Evolutionary conservation across 2,888 invertebrate genomes (phyloP).

Genomic region (Pantelozetes paolii): DNA sequence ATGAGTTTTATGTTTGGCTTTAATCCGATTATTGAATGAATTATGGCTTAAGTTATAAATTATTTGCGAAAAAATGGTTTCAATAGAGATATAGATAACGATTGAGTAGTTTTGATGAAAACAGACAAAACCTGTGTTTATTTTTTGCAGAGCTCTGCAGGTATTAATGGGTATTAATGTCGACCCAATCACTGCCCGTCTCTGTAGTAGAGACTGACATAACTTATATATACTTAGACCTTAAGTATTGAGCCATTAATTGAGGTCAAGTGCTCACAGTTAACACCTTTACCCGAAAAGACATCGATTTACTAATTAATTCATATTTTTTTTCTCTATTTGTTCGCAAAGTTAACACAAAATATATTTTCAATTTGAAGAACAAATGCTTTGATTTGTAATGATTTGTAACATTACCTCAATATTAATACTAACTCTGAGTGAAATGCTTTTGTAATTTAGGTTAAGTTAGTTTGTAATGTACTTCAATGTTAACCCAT

Average conservation of each 20-base stretch:
- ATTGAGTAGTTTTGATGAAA: slow-evolving; percentile 1
- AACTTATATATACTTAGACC: background rate
- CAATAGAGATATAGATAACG: background rate
- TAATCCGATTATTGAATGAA: slow-evolving; percentile 23
- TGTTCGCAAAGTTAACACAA: background rate
- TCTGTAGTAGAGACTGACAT: background rate
- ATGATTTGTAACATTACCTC: slow-evolving; percentile 4
- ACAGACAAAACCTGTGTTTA: background rate
- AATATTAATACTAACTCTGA: background rate
- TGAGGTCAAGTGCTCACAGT: slow-evolving; percentile 7
- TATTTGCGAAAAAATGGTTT: background rate
- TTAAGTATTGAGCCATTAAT: background rate
- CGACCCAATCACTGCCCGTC: background rate
- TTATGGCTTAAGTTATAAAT: background rate
- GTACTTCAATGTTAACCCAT: background rate
- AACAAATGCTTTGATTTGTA: too few relatives aligned
- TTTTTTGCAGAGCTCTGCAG: background rate
- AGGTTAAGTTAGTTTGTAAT: background rate
- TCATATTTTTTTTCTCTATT: background rate
- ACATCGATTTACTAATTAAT: background rate
- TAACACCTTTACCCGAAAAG: background rate
- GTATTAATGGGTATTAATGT: background rate
- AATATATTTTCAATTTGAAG: background rate
- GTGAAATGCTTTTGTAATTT: slow-evolving; percentile 9
- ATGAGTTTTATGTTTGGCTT: background rate